Conservation (phyloP, 2,797 vertebrate species). For the Hapalemur alaotrensis region DNA sequence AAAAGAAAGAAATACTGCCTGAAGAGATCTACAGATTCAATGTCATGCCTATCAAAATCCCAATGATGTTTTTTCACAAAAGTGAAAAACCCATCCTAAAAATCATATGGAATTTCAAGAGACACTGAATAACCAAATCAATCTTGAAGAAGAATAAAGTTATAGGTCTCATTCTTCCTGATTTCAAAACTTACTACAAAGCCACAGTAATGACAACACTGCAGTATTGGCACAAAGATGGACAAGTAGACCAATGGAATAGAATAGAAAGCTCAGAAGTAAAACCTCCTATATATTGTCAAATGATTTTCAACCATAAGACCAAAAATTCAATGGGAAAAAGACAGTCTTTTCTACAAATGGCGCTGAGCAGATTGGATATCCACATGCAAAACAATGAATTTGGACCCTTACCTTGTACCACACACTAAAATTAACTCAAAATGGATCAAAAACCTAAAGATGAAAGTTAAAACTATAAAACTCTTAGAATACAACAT, state of each 20-base stretch:
- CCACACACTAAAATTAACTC: neutral
- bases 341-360: conserved; percentile 9
- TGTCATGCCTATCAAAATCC: neutral
- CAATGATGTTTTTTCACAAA: neutral
- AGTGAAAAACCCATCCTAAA: neutral
- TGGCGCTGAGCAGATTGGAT: neutral
- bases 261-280: neutral
- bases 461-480: neutral
- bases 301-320: neutral
- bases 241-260: neutral
- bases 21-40: conserved; percentile 10
- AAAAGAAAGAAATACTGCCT: neutral
- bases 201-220: neutral
- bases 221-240: neutral
- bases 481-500: conserved; percentile 22
- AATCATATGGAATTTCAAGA: neutral
- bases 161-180: neutral
- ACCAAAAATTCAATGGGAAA: neutral
- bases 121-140: neutral
- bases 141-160: neutral
- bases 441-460: neutral
- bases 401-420: neutral
- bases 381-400: conserved; percentile 5
- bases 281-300: neutral
- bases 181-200: conserved; percentile 14